These are phyloP conservation scores for Hexactinellida sp. DNA, from an alignment of 37 sponge, comb jelly and placozoan species.

Conservation along the genomic window DNA sequence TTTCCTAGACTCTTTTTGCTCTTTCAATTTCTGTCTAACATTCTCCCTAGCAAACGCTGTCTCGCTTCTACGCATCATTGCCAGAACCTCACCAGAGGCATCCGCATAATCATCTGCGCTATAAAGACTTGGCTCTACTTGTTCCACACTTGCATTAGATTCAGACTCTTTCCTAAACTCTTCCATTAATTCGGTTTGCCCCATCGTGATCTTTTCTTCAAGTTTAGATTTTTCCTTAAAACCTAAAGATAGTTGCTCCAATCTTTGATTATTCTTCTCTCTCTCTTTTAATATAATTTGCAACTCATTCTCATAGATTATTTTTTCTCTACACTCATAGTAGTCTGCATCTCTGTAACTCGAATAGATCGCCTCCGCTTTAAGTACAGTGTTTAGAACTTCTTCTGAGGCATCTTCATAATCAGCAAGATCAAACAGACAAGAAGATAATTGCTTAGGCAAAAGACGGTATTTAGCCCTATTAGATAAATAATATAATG, in stretches of 20 bases:
- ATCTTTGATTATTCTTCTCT: too few relatives aligned
- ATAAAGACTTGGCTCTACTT: background rate
- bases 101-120: background rate
- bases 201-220: too few relatives aligned
- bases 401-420: background rate
- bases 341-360: too few relatives aligned
- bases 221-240: too few relatives aligned
- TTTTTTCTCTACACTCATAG: too few relatives aligned
- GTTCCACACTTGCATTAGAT: background rate
- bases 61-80: background rate
- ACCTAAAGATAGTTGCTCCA: too few relatives aligned
- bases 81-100: background rate
- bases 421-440: background rate
- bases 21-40: background rate
- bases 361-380: background rate
- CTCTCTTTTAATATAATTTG: too few relatives aligned
- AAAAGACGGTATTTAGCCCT: too few relatives aligned
- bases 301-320: too few relatives aligned
- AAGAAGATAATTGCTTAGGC: background rate
- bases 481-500: too few relatives aligned
- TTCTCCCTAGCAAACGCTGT: background rate
- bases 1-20: background rate
- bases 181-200: too few relatives aligned
- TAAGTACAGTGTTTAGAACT: background rate
- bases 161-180: background rate